A percentile compares a stretch with the other conserved stretches of the same genome.
phyloP scores from a whole-genome alignment of 1,140 invertebrate genomes.

The Cydia amplana region DNA sequence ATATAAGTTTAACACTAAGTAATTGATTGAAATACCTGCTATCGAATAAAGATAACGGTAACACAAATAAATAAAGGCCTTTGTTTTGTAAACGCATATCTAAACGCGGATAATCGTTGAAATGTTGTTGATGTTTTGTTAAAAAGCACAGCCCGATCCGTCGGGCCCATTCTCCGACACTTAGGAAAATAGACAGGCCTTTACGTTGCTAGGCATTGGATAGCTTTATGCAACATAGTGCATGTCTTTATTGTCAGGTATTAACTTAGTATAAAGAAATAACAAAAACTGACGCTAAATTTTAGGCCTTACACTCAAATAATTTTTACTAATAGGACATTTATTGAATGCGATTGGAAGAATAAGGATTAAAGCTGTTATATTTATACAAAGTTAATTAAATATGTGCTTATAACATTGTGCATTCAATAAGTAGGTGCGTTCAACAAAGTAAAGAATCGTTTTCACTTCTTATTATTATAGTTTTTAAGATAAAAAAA shows the following conservation, averaged over 20 bases:
- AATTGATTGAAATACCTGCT: constrained; percentile 27
- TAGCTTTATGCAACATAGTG: constrained; percentile 44
- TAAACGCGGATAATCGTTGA: constrained; percentile 58
- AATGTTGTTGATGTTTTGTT: constrained; percentile 72
- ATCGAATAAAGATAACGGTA: constrained; percentile 41
- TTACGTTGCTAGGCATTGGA: constrained; percentile 48
- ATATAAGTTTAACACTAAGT: constrained; percentile 11
- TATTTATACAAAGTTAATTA: too few relatives aligned
- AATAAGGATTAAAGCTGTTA: too few relatives aligned
- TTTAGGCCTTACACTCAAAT: background rate
- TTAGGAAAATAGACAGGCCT: constrained; percentile 71
- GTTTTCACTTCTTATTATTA: too few relatives aligned
- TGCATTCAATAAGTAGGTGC: too few relatives aligned
- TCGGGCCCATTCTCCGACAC: constrained; percentile 55
- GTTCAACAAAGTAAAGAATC: too few relatives aligned
- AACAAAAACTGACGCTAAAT: background rate
- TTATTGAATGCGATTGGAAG: too few relatives aligned
- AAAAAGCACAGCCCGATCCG: constrained; percentile 58
- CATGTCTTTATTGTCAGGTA: background rate
- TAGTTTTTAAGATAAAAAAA: too few relatives aligned
- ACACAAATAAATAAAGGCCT: constrained; percentile 61
- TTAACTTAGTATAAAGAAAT: background rate
- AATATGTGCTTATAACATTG: too few relatives aligned
- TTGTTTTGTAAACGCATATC: constrained; percentile 46
- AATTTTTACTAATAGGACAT: too few relatives aligned